Evolutionary conservation across 1,140 invertebrate genomes (phyloP), one percentile per base, ranked within the genome.

Genomic region (Drosophila mayri): DNA sequence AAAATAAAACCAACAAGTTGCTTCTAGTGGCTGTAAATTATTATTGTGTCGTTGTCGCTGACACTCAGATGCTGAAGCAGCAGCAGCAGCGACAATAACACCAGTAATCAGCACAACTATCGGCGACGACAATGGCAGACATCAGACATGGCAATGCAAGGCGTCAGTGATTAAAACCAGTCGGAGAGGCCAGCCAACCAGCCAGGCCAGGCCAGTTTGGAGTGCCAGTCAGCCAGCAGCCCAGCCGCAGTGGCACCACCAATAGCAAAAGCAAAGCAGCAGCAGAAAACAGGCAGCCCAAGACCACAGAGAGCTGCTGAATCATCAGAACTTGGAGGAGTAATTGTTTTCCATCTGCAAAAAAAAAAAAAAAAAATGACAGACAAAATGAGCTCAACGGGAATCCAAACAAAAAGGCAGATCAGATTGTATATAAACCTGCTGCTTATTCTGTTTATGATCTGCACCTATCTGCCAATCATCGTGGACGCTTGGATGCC

Each of bases 121-220:
- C 67, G 77, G 70, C 54, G 62, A 66, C 70, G 71, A 84, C 80
- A 88, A 88, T 90, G 80, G 68, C 85, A 84, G 84, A 82, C 75
- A 81, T 88, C 73, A 77, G 80, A 79, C 75, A 90, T 80, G 80
- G 83, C 58, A 73, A 75, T 88, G 84, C 79, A 77, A 80, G 82
- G 78, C 76, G 64, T 82, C 84, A 88, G 84, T 88, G 84, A 88
- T 88, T 88, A 88, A 88, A 88, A 84, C 76, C 84, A 90, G 84
- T 88, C 80, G 79, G 66, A 58, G 74, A 76, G 74, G 72, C 74
- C 61, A 75, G 65, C 41, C 61, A 58, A 25, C 20, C 67, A 71
- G 63, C 41, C 63, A 65, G 63, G 54, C 50, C 50, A 52, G 49
- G 61, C 61, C 61, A 64, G 61, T 64, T 64, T 64, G 52, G 28